Evolutionary conservation across 2,113 vertebrate genomes (phyloP), one percentile per base, ranked within the genome.

Genomic region (Pipra filicauda): DNA sequence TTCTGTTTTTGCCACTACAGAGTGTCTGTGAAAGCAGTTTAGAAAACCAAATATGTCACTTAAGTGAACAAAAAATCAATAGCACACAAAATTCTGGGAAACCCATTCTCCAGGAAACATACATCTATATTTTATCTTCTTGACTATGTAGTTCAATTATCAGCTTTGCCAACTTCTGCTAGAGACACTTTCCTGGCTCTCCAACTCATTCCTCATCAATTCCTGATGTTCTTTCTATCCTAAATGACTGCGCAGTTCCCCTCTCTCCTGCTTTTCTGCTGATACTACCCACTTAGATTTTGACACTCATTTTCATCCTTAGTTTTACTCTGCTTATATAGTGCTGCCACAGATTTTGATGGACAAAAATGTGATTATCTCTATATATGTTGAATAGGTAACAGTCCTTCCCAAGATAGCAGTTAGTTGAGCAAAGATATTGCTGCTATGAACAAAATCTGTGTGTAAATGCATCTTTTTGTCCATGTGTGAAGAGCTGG

Each of bases 11-110:
- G 43, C 41, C 49, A 52, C 62, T 87, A 64, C 33, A 89, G 7
- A 69, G 1, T 49, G 13, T 80, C 75, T 69, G 66, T 72, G 31
- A 86, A 86, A 95, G 79, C 35, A 80, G 39, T 87, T 93, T 92
- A 89, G 76, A 93, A 92, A 94, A 92, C 61, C 66, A 93, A 91
- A 72, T 93, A 74, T 81, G 88, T 81, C 83, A 86, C 31, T 85
- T 88, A 88, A 90, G 37, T 75, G 79, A 75, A 65, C 82, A 76
- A 78, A 81, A 88, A 88, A 95, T 96, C 88, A 92, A 93, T 96
- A 92, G 52, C 69, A 89, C 48, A 81, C 62, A 81, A 92, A 96
- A 87, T 97, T 97, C 95, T 97, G 96, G 96, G 96, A 97, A 97
- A 95, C 66, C 27, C 57, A 82, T 84, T 92, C 93, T 95, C 93